These are phyloP conservation scores for Psilopsiagon aymara DNA, from an alignment of 2,113 vertebrate genomes.

Conservation along the genomic window DNA sequence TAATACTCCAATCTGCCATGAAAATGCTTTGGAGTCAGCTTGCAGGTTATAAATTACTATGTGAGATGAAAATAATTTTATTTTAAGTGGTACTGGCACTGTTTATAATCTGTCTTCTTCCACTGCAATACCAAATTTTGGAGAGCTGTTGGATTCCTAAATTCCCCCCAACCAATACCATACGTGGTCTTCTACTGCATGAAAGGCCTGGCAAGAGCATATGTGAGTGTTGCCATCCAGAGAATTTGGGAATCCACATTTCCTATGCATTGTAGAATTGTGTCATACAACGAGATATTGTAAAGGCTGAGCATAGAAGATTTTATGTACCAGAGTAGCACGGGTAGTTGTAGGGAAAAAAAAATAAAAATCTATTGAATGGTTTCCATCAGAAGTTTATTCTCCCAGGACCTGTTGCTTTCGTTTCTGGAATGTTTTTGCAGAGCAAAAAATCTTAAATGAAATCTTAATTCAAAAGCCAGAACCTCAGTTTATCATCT, in stretches of 20 bases:
- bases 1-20: background rate
- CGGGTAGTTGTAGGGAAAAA: background rate
- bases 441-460: slow-evolving; percentile 27
- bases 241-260: background rate
- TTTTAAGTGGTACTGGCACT: background rate
- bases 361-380: background rate
- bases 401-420: background rate
- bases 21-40: background rate
- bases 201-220: background rate
- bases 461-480: slow-evolving; percentile 42
- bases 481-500: background rate
- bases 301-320: background rate
- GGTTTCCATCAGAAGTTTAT: background rate
- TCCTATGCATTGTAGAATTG: background rate
- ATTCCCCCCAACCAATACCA: background rate
- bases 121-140: background rate
- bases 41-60: background rate
- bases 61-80: background rate
- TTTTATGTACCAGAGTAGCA: background rate
- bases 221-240: background rate
- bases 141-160: background rate
- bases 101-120: background rate
- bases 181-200: background rate
- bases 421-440: slow-evolving; percentile 1
- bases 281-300: background rate